phyloP scores from a whole-genome alignment of 2,797 vertebrate genomes.

The Leuciscus waleckii region DNA sequence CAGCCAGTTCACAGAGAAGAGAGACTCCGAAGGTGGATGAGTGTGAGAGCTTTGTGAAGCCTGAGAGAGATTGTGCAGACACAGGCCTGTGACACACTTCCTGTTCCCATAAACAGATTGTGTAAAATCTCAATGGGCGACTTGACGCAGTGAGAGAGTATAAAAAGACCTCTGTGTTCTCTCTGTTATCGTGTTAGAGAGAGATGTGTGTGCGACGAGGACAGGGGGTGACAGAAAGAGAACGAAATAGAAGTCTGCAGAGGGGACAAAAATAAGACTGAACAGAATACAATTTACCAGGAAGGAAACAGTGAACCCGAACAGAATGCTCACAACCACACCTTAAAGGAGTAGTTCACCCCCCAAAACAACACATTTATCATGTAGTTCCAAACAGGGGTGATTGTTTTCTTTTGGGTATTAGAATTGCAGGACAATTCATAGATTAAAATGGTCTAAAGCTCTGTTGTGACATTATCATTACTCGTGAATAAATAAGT shows the following conservation, averaged over 20 bases:
- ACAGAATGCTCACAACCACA: constrained; percentile 60
- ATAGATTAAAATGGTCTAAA: neutral
- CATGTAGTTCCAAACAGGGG: constrained; percentile 25
- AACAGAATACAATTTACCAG: constrained; percentile 71
- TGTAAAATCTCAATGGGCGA: constrained; percentile 53
- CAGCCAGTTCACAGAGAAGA: neutral
- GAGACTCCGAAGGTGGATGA: neutral
- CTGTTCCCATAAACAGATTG: constrained; percentile 58
- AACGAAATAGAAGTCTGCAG: constrained; percentile 48
- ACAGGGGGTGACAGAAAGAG: constrained; percentile 33
- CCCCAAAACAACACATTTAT: constrained; percentile 29
- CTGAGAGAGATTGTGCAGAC: constrained; percentile 49
- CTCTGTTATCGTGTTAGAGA: constrained; percentile 38
- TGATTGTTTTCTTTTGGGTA: neutral
- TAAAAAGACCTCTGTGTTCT: constrained; percentile 57
- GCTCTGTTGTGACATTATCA: neutral
- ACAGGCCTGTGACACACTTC: constrained; percentile 59
- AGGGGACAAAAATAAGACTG: constrained; percentile 54
- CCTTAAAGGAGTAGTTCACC: constrained; percentile 47
- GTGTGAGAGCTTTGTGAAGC: constrained; percentile 13
- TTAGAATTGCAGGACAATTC: neutral
- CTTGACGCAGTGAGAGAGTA: constrained; percentile 47
- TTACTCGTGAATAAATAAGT: neutral
- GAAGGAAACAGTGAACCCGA: constrained; percentile 67
- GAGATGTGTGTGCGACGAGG: constrained; percentile 28